Percentiles rank a stretch among this genome's conserved stretches.
Conservation (phyloP, 2,888 invertebrate genomes). For the Diaphora mendica region DNA sequence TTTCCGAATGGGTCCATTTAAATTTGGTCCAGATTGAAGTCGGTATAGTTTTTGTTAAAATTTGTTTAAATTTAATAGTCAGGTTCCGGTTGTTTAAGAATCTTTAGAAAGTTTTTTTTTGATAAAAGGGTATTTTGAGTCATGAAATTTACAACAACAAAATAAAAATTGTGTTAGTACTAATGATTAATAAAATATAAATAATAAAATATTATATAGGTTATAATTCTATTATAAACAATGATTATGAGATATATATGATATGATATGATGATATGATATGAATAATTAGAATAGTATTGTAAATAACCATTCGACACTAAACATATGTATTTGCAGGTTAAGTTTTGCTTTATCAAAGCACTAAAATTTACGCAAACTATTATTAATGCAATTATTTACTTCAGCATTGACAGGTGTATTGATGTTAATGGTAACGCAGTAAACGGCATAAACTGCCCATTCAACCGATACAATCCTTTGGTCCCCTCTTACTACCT, state of each 20-base stretch:
- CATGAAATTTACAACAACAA: not conserved
- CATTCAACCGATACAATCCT: slow-evolving; percentile 11
- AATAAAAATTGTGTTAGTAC: too few species aligned
- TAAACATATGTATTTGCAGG: not conserved
- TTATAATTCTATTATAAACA: too few species aligned
- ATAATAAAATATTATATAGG: too few species aligned
- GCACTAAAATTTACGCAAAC: not conserved
- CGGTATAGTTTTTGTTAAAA: too few species aligned
- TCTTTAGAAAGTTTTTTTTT: not conserved
- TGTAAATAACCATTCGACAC: not conserved
- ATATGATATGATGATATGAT: too few species aligned
- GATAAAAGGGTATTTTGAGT: not conserved
- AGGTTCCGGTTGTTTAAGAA: not conserved
- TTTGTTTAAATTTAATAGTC: too few species aligned
- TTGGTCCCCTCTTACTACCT: slow-evolving; percentile 12
- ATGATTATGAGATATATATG: not conserved
- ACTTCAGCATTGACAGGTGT: not conserved
- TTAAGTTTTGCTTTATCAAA: not conserved
- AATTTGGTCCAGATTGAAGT: too few species aligned
- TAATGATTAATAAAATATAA: too few species aligned
- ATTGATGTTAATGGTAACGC: slow-evolving; percentile 11
- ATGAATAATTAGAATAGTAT: not conserved
- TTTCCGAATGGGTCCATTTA: too few species aligned
- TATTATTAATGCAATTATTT: too few species aligned
- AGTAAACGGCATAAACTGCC: slow-evolving; percentile 15